Base-by-base conservation (phyloP, 1,140 invertebrate genomes). In the Microplitis demolitor region DNA sequence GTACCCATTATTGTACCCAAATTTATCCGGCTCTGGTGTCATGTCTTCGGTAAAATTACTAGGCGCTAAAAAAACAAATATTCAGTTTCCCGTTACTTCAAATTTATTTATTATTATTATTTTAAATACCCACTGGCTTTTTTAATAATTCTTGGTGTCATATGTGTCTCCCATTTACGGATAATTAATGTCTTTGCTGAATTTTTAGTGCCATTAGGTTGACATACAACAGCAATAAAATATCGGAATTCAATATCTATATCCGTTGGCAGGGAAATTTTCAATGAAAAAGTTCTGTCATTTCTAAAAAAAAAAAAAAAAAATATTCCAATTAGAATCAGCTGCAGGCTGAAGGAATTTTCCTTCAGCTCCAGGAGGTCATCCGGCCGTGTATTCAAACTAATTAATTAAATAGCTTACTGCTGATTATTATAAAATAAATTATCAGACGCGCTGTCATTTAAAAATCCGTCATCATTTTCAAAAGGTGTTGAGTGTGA, bases 151-250 rank as follows among this genome's bases (percentile, higher is more conserved):
- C 95, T 87, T 50, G 95, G 92, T 66, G 88, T 85, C 69, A 95
- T 87, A 79, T 94, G 91, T 6, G 95, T 94, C 86, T 98, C 96
- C 96, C 95, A 97, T 76, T 89, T 89, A 14, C 93, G 89, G 13
- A 97, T 91, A 60, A 95, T 88, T 5, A 93, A 78, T 73, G 90
- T 87, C 84, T 89, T 87, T 13, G 86, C 82, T 70, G 80, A 80
- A 74, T 89, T 84, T 74, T 90, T 87, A 77, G 87, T 87, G 56
- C 81, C 79, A 72, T 87, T 86, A n/a, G 82, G 80, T 53, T 86
- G 78, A 74, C 85, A 87, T 75, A 85, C 82, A 9, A 90, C 81
- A 62, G 89, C 86, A 66, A 96, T 89, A 78, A 93, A 92, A 85
- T 95, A 97, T 14, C 96, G 90, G 82, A 93, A 97, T 37, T 91